Conservation (phyloP, 2,113 vertebrate species). For the Alethe diademata region DNA sequence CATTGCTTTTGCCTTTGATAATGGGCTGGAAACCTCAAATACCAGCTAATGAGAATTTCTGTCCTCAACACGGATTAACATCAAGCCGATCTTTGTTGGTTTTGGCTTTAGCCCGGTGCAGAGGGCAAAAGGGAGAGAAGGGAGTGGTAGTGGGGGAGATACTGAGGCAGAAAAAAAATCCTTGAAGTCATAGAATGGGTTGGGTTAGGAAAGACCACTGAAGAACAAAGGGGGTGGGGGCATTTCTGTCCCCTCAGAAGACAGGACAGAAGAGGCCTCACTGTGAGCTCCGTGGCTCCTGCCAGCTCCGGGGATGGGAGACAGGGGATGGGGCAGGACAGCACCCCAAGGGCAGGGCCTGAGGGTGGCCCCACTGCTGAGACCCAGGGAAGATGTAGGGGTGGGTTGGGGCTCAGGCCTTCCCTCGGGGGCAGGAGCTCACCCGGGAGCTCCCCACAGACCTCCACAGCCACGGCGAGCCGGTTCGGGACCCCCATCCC, state of each 20-base stretch:
- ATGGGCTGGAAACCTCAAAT: background rate
- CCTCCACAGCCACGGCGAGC: fast-evolving
- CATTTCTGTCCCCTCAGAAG: background rate
- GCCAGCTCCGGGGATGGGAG: too few relatives aligned
- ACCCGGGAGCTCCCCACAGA: fast-evolving
- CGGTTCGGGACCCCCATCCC: fast-evolving
- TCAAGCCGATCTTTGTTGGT: background rate
- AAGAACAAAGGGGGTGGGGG: background rate
- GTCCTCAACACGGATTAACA: fast-evolving
- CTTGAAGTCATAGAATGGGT: background rate
- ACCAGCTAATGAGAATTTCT: background rate
- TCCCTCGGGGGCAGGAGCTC: background rate
- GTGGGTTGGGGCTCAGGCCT: background rate
- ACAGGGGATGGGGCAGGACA: fast-evolving
- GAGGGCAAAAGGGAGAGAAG: background rate
- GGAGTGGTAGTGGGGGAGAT: background rate
- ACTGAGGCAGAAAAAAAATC: fast-evolving
- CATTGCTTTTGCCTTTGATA: background rate
- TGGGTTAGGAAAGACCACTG: background rate
- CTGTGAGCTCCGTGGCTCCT: background rate
- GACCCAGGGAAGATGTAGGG: too few relatives aligned
- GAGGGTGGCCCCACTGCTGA: fast-evolving
- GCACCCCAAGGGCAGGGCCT: fast-evolving
- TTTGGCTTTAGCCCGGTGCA: background rate
- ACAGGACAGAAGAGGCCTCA: background rate